Evolutionary conservation across 2,113 vertebrate genomes (phyloP).

Genomic region (Hemiprocne comata): DNA sequence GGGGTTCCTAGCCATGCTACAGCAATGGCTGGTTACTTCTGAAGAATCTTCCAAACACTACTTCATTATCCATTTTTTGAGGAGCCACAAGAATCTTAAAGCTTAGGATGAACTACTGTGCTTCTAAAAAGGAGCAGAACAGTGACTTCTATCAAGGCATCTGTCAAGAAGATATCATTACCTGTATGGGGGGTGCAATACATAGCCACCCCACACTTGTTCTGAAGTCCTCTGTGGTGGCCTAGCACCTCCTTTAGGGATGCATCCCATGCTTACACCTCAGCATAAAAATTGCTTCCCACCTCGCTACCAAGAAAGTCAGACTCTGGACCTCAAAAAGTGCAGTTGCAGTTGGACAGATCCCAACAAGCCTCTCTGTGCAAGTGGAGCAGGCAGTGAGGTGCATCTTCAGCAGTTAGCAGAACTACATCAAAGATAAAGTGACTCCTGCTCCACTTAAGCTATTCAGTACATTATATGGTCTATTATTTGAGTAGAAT

Average conservation of each 20-base stretch:
- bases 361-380: not conserved
- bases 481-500: not conserved
- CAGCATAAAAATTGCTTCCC: not conserved
- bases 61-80: not conserved
- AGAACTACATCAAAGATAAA: not conserved
- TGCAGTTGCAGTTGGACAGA: not conserved
- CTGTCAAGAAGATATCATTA: not conserved
- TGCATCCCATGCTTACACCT: not conserved
- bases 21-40: not conserved
- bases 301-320: not conserved
- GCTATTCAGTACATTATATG: not conserved
- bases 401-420: not conserved
- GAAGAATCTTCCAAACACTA: not conserved
- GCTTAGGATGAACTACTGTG: not conserved
- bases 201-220: accelerated
- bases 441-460: not conserved
- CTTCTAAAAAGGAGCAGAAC: not conserved
- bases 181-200: not conserved
- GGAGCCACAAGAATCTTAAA: not conserved
- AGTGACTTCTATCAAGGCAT: not conserved
- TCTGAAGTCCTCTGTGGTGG: not conserved
- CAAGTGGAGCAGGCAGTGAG: not conserved
- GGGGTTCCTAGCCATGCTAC: not conserved
- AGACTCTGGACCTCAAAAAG: not conserved
- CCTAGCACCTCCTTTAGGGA: not conserved